A percentile compares a stretch with the other conserved stretches of the same genome.
phyloP scores from a whole-genome alignment of 1,140 invertebrate genomes.

The Drosophila sproati region DNA sequence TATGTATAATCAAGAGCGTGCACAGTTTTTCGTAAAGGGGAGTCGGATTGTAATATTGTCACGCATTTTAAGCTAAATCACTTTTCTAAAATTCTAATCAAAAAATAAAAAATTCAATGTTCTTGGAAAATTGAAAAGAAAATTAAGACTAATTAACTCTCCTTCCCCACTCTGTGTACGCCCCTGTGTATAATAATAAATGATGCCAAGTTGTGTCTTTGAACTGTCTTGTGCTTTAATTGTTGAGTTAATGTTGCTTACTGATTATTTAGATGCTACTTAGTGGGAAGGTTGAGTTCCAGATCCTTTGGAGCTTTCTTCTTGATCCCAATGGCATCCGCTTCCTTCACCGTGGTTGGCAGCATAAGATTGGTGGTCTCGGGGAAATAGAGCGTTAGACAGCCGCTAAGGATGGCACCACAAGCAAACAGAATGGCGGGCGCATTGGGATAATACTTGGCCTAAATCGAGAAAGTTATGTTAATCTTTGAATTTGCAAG shows the following conservation, averaged over 20 bases:
- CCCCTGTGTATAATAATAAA: conserved; percentile 27
- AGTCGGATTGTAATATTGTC: too few species aligned
- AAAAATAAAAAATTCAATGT: too few species aligned
- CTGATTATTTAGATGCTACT: conserved; percentile 9
- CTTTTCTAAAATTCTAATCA: too few species aligned
- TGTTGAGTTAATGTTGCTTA: conserved; percentile 33
- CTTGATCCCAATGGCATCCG: conserved; percentile 86
- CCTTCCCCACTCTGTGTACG: neutral
- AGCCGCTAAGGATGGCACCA: conserved; percentile 86
- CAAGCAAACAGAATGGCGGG: conserved; percentile 88
- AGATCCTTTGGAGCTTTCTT: conserved; percentile 60
- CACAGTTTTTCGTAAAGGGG: too few species aligned
- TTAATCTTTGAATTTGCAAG: neutral
- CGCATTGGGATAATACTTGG: conserved; percentile 85
- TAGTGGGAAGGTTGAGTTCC: conserved; percentile 40
- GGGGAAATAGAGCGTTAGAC: conserved; percentile 87
- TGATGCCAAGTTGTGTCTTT: conserved; percentile 61
- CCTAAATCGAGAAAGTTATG: conserved; percentile 67
- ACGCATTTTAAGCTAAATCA: too few species aligned
- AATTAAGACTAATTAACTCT: too few species aligned
- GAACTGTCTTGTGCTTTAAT: conserved; percentile 28
- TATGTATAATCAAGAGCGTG: too few species aligned
- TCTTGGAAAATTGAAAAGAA: too few species aligned
- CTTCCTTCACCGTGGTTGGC: conserved; percentile 89
- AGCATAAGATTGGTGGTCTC: conserved; percentile 89